Evolutionary conservation across 2,113 vertebrate species (phyloP), one percentile per base, ranked within the genome.

Genomic region (Dromaius novaehollandiae): DNA sequence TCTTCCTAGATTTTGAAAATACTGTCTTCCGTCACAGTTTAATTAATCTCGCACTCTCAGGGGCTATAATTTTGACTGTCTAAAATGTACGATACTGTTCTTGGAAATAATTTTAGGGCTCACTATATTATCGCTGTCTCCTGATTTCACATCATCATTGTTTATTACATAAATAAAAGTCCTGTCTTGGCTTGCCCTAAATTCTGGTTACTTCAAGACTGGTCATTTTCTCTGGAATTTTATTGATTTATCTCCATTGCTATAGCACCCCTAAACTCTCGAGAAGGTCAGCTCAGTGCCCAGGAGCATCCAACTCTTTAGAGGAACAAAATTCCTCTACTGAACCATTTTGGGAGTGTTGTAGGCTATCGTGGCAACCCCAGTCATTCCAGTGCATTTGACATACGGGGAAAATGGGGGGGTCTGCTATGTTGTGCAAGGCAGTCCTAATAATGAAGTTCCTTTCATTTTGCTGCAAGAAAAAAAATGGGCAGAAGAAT

Each of bases 31-130:
- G 51, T 81, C 71, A 68, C 16, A 77, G 36, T 58, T 94, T 96
- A 95, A 86, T 96, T 96, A 71, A 86, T 74, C 36, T 88, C 53
- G 26, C 78, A 36, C 44, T 92, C 70, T 73, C 13, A 32, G 25
- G 9, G 32, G 32, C 10, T 82, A 17, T 74, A 50, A 88, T 87
- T 95, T 66, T 91, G 44, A 79, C 60, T 74, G 74, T 44, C 53
- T 95, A 46, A 85, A 93, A 63, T 24, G 22, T 44, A 73, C 6
- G 36, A 16, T n/a, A 40, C 50, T 70, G 12, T 79, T 40, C 48
- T 46, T 82, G 66, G 42, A 82, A 74, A 38, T 80, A 0, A 77
- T 91, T 85, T 95, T 70, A 34, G 4, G 3, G n/a, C 6, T 82
- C 79, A 7, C 51, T 82, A 50, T 38, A 63, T 53, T 73, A 58